Evolutionary conservation across 2,113 vertebrate species (phyloP), one percentile per base, ranked within the genome.

Genomic region (Strigops habroptila): DNA sequence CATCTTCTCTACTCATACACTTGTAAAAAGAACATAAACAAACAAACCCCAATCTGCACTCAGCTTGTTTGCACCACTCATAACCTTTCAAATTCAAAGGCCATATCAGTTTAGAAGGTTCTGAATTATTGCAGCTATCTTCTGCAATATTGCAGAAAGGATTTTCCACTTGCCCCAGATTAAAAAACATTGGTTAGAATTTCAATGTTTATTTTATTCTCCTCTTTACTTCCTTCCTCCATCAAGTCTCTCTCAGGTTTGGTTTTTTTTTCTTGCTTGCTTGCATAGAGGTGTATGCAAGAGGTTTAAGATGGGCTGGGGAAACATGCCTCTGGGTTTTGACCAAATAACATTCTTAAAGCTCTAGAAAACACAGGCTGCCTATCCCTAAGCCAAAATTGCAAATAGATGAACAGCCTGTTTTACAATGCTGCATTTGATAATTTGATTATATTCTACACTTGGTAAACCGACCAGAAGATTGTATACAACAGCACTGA

Each of bases 401-500:
- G 12, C 39, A 48, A 84, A 73, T 0, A 60, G 13, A 74, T 33
- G 23, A 70, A 69, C 15, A 35, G 16, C 5, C 6, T 80, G 27
- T 19, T 73, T 86, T 30, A 76, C 3, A 2, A 55, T 43, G 10
- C 41, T 51, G 37, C 37, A 68, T 27, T 75, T 71, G 46, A 63
- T 31, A 75, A 62, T 23, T 51, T 21, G 16, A 48, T 74, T 82
- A n/a, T n/a, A 62, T 44, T 69, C 55, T 71, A 59, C 35, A 60
- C 18, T 75, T 49, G 19, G 57, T 37, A 71, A 84, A 65, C 39
- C n/a, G 67, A 75, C 44, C 43, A 75, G 39, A 75, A 70, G 11
- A 44, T 4, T 0, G 0, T 22, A 55, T 12, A 86, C 7, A 65
- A n/a, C 18, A 71, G 28, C 22, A 86, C 0, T 55, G 15, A 83